Conservation (phyloP, 2,113 vertebrate species). For the Xenopus borealis region DNA sequence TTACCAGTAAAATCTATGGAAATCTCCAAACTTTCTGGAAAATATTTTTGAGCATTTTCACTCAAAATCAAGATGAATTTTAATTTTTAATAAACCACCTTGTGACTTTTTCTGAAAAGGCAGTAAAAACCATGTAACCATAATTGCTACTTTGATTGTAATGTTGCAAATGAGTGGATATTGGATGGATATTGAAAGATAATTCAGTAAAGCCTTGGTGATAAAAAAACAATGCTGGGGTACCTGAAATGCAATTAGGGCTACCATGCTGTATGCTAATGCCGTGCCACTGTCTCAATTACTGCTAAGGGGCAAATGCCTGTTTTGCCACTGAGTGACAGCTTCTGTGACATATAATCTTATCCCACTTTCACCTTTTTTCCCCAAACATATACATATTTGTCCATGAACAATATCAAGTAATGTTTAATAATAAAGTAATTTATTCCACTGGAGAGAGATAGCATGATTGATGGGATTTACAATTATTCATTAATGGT, state of each 20-base stretch:
- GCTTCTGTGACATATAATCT: slow-evolving; percentile 14
- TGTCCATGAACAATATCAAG: background rate
- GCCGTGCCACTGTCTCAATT: background rate
- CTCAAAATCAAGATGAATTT: too few relatives aligned
- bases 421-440: slow-evolving; percentile 1
- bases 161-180: too few relatives aligned
- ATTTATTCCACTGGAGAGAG: slow-evolving; percentile 2
- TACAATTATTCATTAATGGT: slow-evolving; percentile 1
- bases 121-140: too few relatives aligned
- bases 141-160: too few relatives aligned
- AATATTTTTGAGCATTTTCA: too few relatives aligned
- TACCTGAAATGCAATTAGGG: background rate
- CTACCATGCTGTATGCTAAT: background rate
- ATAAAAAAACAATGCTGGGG: too few relatives aligned
- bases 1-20: too few relatives aligned
- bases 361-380: background rate
- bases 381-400: slow-evolving; percentile 5
- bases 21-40: too few relatives aligned
- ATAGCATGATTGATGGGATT: background rate
- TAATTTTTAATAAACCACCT: too few relatives aligned
- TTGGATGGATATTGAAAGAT: too few relatives aligned
- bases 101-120: too few relatives aligned
- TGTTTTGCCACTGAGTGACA: slow-evolving; percentile 7
- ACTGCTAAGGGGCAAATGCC: background rate
- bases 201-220: too few relatives aligned